A percentile compares a stretch with the other conserved stretches of the same genome.
Evolutionary conservation across 30 jellyfish, hydroid and myxozoan species (phyloP).

Genomic region (Aurelia sp.): DNA sequence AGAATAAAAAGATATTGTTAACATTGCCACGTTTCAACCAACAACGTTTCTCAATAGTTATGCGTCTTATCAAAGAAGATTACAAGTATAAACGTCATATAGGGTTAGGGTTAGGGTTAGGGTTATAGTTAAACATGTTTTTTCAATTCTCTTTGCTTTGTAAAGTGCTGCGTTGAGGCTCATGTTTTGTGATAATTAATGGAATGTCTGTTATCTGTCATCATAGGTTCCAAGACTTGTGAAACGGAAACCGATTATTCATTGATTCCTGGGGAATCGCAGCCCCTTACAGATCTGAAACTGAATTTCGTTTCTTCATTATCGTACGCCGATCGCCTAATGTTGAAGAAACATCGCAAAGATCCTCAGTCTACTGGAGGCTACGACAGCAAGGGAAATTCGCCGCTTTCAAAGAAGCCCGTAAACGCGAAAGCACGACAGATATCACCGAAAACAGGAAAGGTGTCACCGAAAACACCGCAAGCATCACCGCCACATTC

Average conservation of each 20-base stretch:
- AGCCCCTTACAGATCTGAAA: slow-evolving; percentile 37
- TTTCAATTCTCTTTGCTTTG: too few species aligned
- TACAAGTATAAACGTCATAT: too few species aligned
- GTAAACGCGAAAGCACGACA: not conserved
- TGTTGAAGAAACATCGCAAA: slow-evolving; percentile 71
- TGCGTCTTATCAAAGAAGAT: too few species aligned
- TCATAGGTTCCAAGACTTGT: slow-evolving; percentile 65
- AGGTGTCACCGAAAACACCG: slow-evolving; percentile 16
- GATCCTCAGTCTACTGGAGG: slow-evolving; percentile 49
- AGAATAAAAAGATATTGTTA: too few species aligned
- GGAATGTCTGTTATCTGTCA: not conserved
- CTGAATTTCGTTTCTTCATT: slow-evolving; percentile 59
- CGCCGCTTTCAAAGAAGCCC: not conserved
- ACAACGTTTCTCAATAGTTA: too few species aligned
- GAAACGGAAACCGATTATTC: slow-evolving; percentile 57
- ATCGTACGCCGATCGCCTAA: slow-evolving; percentile 79
- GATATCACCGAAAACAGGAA: slow-evolving; percentile 8
- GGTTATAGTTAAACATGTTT: too few species aligned
- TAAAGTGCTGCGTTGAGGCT: too few species aligned
- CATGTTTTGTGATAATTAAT: too few species aligned
- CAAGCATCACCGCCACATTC: not conserved
- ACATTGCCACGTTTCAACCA: too few species aligned
- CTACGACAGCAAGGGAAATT: slow-evolving; percentile 16
- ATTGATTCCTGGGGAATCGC: not conserved
- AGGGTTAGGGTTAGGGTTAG: too few species aligned